Base-by-base conservation (phyloP, 2,888 invertebrate genomes). In the Phragmatobia fuliginosa region DNA sequence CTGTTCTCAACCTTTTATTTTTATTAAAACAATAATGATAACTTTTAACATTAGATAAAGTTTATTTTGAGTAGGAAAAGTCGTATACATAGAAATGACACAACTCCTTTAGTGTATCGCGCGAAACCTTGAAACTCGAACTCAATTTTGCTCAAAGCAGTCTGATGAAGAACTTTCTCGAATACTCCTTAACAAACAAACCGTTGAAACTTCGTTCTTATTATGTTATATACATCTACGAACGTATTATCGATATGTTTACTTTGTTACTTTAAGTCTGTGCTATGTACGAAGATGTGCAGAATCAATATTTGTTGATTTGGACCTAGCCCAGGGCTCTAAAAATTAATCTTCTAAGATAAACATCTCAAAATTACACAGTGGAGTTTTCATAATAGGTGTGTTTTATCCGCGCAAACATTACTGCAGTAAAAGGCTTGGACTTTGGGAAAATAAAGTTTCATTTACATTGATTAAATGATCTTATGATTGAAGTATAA, bases 141-240 rank as follows among this genome's bases (percentile, higher is more conserved):
- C 49, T 63, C 63, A 60, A 60, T 69, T 69, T 56, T 58, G 58
- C 65, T 52, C 49, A 18, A 33, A 58, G 56, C 41, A 64, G 59
- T 18, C 56, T 59, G 68, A 64, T 52, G 63, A 36, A 45, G 45
- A 68, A 68, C 36, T 69, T 69, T 52, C 36, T 52, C 60, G 52
- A 64, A 52, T 61, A 36, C 65, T 52, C 45, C 68, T 56, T 45
- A 68, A 63, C 68, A 63, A 68, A 68, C 68, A 68, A 68, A 68
- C 58, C 32, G 41, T 45, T 41, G 28, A 63, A 68, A 68, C 68
- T 68, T 68, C 33, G 63, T 63, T 62, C 62, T 45, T 56, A 63
- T 63, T 32, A 52, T 60, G 25, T 60, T 32, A 59, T 41, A 36
- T 38, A 38, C 14, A 36, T 10, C 66, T n/a, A n/a, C 31, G 21